Evolutionary conservation across 2,113 vertebrate species (phyloP), one percentile per base, ranked within the genome.

Genomic region (Cyphomyrus plagiostoma): DNA sequence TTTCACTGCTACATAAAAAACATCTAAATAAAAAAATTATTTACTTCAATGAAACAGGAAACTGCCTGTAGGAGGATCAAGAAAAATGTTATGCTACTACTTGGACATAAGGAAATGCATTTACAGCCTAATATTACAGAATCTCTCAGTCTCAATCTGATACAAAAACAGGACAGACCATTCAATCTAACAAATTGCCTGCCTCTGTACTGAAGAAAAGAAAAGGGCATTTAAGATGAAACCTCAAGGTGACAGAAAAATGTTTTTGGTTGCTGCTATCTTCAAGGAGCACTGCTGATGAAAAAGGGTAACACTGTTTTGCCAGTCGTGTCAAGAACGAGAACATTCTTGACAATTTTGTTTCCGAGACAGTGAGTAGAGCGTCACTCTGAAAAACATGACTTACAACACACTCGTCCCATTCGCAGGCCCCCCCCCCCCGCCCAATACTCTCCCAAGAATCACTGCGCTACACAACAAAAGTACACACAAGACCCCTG

Each of bases 391-490:
- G 74, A 80, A 80, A 80, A 80, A 80, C 30, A 39, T 19, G 35
- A 19, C 70, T 77, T 19, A 77, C 30, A 77, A 30, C 74, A 42
- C 5, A 42, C 74, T 80, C 15, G 35, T 42, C 74, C 35, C 74
- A 42, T 42, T 19, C 23, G 45, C 82, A 39, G 39, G 23, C 19
- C 45, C 3, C 3, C 39, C 45, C 21, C 39, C 50, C 88, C 50
- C 50, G 0, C 10, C 87, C 91, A 92, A 93, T 92, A 92, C 93
- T 93, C 91, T 93, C 92, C 92, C 91, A 94, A 94, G 93, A 94
- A 95, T 92, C 93, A 91, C 91, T 94, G 92, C 94, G 92, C 90
- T 94, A 92, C 93, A 91, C 92, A 94, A 93, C 91, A 94, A 92
- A 94, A 94, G 93, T 91, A 93, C 92, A 92, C 91, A 93, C 91